phyloP scores from a whole-genome alignment of 2,888 invertebrate genomes.

The Parnassius mnemosyne region DNA sequence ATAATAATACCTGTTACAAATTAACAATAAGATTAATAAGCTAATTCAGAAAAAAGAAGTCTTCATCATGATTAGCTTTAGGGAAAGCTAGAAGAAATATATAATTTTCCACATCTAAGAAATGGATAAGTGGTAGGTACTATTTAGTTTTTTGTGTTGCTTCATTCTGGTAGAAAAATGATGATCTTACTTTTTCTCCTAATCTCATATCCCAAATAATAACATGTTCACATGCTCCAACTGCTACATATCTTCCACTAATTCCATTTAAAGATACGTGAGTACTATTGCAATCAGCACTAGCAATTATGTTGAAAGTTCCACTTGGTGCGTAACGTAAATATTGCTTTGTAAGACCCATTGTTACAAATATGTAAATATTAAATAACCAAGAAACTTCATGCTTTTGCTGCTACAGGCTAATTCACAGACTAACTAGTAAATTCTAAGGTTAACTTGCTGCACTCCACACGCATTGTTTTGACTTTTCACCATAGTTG shows the following conservation, averaged over 20 bases:
- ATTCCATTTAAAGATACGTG: constrained; percentile 89
- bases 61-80: too few species aligned
- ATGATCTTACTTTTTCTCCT: constrained; percentile 84
- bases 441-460: too few species aligned
- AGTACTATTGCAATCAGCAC: constrained; percentile 87
- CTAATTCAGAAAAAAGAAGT: too few species aligned
- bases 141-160: too few species aligned
- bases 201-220: constrained; percentile 96
- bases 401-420: background rate
- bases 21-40: too few species aligned
- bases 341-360: constrained; percentile 97
- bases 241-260: constrained; percentile 91
- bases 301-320: constrained; percentile 93
- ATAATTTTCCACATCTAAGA: too few species aligned
- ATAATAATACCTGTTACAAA: background rate
- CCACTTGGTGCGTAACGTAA: constrained; percentile 91
- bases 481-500: too few species aligned
- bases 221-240: constrained; percentile 96
- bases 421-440: too few species aligned
- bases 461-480: constrained; percentile 28
- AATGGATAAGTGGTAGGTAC: too few species aligned
- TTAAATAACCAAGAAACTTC: constrained; percentile 19
- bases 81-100: too few species aligned
- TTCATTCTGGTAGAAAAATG: too few species aligned
- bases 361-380: constrained; percentile 45